A percentile compares a stretch with the other conserved stretches of the same genome.
Conservation (phyloP, 2,113 vertebrate species). For the Dromaius novaehollandiae region DNA sequence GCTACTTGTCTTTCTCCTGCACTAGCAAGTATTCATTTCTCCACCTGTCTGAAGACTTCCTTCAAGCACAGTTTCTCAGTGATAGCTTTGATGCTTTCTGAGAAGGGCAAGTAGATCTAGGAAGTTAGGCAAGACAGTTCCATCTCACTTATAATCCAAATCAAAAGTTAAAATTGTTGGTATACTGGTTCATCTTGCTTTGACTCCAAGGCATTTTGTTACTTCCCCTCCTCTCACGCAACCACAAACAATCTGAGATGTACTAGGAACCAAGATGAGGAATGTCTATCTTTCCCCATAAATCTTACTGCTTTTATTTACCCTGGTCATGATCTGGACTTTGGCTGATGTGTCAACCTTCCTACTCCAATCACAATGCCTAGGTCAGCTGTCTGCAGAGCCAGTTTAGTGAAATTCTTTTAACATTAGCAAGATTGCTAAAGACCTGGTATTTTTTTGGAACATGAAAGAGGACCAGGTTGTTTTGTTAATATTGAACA, state of each 20-base stretch:
- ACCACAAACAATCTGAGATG: neutral
- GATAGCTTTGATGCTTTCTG: neutral
- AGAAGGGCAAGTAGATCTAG: neutral
- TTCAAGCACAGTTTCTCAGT: neutral
- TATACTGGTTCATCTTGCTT: neutral
- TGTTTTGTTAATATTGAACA: neutral
- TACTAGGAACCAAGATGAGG: neutral
- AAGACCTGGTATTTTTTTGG: neutral
- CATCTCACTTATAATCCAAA: neutral
- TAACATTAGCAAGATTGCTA: neutral
- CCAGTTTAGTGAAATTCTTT: neutral
- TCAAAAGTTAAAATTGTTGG: neutral
- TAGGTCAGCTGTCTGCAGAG: neutral
- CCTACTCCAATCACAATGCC: neutral
- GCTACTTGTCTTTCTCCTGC: neutral
- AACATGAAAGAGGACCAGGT: neutral
- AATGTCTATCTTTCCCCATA: neutral
- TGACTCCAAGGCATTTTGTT: neutral
- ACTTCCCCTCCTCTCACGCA: neutral
- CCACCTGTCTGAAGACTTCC: neutral
- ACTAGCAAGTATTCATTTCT: neutral
- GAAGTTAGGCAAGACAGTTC: neutral
- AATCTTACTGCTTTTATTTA: neutral
- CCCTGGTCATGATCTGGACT: neutral
- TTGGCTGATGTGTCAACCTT: neutral